Base-by-base conservation (phyloP, 1,140 invertebrate species). In the Cydia splendana region DNA sequence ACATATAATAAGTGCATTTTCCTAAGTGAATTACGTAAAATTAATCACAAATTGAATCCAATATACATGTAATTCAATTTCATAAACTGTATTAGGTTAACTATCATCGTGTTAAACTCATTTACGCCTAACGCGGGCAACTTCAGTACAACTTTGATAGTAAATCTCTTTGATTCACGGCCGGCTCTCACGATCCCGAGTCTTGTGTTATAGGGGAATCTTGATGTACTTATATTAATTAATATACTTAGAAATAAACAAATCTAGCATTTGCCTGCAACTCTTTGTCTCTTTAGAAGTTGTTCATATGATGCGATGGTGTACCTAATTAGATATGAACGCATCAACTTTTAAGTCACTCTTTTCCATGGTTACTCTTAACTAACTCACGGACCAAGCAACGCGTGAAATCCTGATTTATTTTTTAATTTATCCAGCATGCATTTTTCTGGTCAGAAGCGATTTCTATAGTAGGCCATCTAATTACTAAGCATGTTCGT, bases 121-220 rank as follows among this genome's bases (percentile, higher is more conserved):
- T 67, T 67, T 38, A 34, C 34, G 67, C 30, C 15, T 71, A 42
- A 38, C 67, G 13, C n/a, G 30, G 67, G 34, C 34, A 38, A 38
- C 34, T 71, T 71, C n/a, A 42, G 34, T 9, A 24, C 34, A 71
- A 71, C 18, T 71, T 71, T 71, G 67, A 71, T 71, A 71, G n/a
- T 71, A 71, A 42, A 71, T 71, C 67, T 71, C 30, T 42, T 71
- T 71, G 67, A 71, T 71, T 71, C 67, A 71, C 34, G 30, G 65
- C 2, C 34, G 3, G 4, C 67, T 34, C 15, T 28, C n/a, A 34
- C n/a, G 30, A 42, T 42, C 67, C 67, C n/a, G 30, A 42, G 10
- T 4, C 15, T 38, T 18, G 30, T 38, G 34, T 67, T 34, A 67
- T 67, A 38, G 7, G 34, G 7, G 34, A 62, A 62, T 62, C 57